A percentile compares a stretch with the other conserved stretches of the same genome.
phyloP scores from a whole-genome alignment of 2,797 vertebrate species.

The Accipiter superciliosus region DNA sequence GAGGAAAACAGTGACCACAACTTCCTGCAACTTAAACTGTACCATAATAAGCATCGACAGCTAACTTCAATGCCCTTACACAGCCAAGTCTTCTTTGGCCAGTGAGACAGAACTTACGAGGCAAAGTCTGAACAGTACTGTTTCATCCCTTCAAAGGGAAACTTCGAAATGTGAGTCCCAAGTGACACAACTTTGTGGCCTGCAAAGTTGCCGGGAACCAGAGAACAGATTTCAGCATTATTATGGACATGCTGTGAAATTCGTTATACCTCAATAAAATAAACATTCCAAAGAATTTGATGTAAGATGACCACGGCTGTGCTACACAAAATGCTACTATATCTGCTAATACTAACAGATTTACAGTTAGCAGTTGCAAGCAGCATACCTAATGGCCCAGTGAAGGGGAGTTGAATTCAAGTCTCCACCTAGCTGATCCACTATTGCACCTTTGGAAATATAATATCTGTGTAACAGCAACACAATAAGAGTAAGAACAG shows the following conservation, averaged over 20 bases:
- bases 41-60: not conserved
- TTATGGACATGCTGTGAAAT: not conserved
- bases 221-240: not conserved
- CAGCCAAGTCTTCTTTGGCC: not conserved
- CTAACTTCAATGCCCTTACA: not conserved
- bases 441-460: constrained; percentile 90
- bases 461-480: constrained; percentile 82
- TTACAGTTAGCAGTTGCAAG: not conserved
- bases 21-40: not conserved
- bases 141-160: not conserved
- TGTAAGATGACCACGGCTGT: not conserved
- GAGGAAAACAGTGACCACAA: not conserved
- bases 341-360: not conserved
- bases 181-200: not conserved
- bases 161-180: not conserved
- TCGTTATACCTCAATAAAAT: not conserved
- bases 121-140: not conserved
- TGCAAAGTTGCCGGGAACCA: not conserved
- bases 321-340: not conserved
- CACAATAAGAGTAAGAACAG: not conserved
- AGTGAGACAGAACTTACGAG: not conserved
- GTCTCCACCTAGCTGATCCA: constrained; percentile 96
- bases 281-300: not conserved
- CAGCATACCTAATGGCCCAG: constrained; percentile 91
- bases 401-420: constrained; percentile 97